Evolutionary conservation across 23 tunicate species (phyloP), one percentile per base, ranked within the genome.

Genomic region (Diplosoma virens): DNA sequence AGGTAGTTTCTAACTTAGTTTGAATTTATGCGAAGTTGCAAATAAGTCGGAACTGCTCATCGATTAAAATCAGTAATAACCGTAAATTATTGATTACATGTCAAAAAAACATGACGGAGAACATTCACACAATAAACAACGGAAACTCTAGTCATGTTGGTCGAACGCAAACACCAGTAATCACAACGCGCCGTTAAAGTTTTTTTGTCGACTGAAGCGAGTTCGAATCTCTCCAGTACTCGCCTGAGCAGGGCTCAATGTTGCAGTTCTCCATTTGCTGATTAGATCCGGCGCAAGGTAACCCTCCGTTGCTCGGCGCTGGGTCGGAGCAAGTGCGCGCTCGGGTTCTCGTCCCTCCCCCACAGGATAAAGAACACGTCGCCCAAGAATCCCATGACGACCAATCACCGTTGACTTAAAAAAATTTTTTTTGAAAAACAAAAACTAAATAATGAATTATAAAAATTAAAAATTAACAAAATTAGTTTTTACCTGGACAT

Each of bases 351-450:
- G 78, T 71, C 37, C 98, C 98, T 61, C 89, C 94, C 24, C 98
- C 98, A 71, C 98, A 93, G 4, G 98, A 93, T 18, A 84, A 90
- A 32, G 89, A 80, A 47, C 99, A 94, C 24, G 83, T 34, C 1
- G 78, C 78, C 85, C 95, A 94, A 0, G 80, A 21, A 7, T 75
- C 83, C 99, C 99, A 95, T 32, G 47, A 17, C 29, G 87, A 80
- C 99, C 99, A 95, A 20, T 77, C 58, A 2, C 99, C 99, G 50
- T 89, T 77, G 9, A 61, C 69, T 61, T 27, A 28, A 61, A 61
- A 61, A 41, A 41, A 41, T 41, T 9, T 7, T 41, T 41, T 41
- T 41, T 41, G 50, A 9, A 9, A 9, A 41, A 14, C 50, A 41
- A 7, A 9, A 41, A 7, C 14, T 7, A 41, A 41, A 41, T 41